Percentiles rank a stretch among this genome's conserved stretches.
Conservation (phyloP, 2,113 vertebrate genomes). For the Oriolus oriolus region DNA sequence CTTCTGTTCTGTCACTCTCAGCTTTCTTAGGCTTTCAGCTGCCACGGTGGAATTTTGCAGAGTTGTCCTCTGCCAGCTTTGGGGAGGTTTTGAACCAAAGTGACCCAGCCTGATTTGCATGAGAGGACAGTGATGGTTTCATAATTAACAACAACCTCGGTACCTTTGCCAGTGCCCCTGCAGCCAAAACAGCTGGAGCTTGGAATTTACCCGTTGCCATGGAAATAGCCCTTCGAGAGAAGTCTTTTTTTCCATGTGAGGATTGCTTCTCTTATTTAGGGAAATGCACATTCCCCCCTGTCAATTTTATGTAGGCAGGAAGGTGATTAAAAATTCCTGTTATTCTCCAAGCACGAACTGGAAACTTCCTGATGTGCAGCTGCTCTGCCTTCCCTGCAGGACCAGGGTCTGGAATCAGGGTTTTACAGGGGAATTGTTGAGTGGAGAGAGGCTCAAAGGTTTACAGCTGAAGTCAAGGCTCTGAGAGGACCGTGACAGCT, state of each 20-base stretch:
- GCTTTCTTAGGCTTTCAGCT: not conserved
- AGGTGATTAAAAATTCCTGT: not conserved
- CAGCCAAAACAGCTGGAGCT: constrained; percentile 2
- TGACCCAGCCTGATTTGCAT: not conserved
- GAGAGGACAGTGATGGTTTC: not conserved
- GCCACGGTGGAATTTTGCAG: not conserved
- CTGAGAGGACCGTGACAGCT: not conserved
- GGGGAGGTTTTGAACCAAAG: not conserved
- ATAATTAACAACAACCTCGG: not conserved
- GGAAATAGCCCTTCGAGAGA: constrained; percentile 16
- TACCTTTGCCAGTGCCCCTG: not conserved
- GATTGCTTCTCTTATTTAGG: not conserved
- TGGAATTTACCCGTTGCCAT: constrained; percentile 27
- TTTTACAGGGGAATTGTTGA: not conserved
- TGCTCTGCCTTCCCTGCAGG: not conserved
- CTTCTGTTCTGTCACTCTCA: not conserved
- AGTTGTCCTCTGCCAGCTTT: not conserved
- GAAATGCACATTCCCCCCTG: not conserved
- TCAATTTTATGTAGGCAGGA: not conserved
- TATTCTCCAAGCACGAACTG: not conserved
- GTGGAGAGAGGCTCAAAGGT: not conserved
- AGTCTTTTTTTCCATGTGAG: not conserved
- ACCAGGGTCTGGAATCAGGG: not conserved
- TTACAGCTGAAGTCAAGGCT: not conserved
- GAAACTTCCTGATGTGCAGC: not conserved